Evolutionary conservation across 2,888 invertebrate species (phyloP), one percentile per base, ranked within the genome.

Genomic region (Ichneumoninae sp.): DNA sequence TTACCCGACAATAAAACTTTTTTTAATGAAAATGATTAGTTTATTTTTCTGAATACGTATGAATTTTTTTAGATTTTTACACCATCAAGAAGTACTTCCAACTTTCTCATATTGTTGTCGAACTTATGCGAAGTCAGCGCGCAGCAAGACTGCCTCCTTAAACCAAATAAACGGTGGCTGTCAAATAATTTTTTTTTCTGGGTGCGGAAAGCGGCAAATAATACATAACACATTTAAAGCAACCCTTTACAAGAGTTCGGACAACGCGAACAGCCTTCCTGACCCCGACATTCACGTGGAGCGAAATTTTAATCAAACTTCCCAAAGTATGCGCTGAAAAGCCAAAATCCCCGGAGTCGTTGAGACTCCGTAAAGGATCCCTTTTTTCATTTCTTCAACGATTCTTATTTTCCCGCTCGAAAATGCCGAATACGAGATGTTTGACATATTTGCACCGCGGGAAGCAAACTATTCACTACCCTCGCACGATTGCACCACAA

Each of bases 401-500:
- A 81, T 75, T 79, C 81, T 85, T 65, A 85, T 87, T 90, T 89
- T 65, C 83, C 68, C 40, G 40, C 57, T 74, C 60, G n/a, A 50
- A 83, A 77, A 68, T 74, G 83, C 83, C 85, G 76, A 65, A 52
- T 63, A 26, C 83, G 75, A 88, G 86, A 87, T 91, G 90, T 91
- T 90, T 91, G 90, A 90, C 91, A 89, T 89, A 91, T 88, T 90
- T 87, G 77, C 75, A 88, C 86, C 83, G 88, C 85, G 87, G 88
- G 65, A 33, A 85, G 87, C 88, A 89, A 91, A 90, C 90, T 91
- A 91, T 91, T 88, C 87, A 87, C 88, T 88, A 90, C 87, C 83
- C 88, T 88, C 86, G 86, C 16, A 36, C 60, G 36, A 52, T 54
- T 70, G 68, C 40, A 7, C 16, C n/a, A 40, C 57, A 63, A 73